A percentile compares a stretch with the other conserved stretches of the same genome.
Conservation (phyloP, 2,113 vertebrate species). For the Grus americana region DNA sequence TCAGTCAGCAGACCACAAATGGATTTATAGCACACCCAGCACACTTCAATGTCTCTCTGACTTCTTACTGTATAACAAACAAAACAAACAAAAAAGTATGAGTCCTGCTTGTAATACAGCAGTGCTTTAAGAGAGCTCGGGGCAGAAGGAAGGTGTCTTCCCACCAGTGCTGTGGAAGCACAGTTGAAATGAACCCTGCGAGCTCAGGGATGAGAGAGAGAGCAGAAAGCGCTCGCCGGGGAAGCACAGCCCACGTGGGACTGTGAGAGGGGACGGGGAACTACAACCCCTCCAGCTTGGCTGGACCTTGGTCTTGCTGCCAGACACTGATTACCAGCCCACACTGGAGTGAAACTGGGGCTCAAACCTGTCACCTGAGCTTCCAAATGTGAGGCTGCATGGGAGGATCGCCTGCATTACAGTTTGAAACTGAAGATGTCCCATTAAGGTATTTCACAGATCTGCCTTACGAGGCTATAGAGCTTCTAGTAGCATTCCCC, state of each 20-base stretch:
- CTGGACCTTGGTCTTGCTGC: background rate
- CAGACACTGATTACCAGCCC: background rate
- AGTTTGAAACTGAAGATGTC: background rate
- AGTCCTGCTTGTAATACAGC: background rate
- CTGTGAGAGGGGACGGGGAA: background rate
- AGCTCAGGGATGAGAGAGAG: background rate
- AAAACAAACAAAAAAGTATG: rapidly evolving
- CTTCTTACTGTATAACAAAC: background rate
- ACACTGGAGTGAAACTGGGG: background rate
- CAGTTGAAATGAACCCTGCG: background rate
- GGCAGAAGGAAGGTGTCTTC: background rate
- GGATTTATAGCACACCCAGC: background rate
- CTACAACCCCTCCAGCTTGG: background rate
- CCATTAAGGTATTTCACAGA: background rate
- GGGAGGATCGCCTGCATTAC: background rate
- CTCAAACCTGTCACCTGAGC: background rate
- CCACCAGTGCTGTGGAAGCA: background rate
- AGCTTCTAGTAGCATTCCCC: background rate
- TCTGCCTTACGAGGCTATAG: background rate
- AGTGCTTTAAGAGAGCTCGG: background rate
- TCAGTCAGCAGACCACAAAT: background rate
- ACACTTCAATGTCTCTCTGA: background rate
- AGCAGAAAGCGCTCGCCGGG: background rate
- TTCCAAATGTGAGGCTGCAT: background rate
- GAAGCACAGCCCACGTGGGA: background rate